A percentile compares a stretch with the other conserved stretches of the same genome.
These are phyloP conservation scores for Pseudocheirus occidentalis DNA, from an alignment of 2,797 vertebrate species.

Conservation along the genomic window DNA sequence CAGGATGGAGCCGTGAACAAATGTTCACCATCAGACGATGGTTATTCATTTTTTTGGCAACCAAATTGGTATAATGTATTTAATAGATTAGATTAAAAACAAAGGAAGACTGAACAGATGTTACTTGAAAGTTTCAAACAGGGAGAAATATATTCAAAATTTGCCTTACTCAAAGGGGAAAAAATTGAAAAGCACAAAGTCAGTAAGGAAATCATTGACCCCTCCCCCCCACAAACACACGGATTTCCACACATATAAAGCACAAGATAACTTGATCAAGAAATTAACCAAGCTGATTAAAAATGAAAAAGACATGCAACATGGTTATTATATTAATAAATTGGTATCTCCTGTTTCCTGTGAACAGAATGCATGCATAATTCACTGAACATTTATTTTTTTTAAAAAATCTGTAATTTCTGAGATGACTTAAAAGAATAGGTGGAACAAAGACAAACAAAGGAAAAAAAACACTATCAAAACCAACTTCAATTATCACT, in stretches of 20 bases:
- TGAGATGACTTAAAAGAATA: neutral
- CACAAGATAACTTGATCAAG: neutral
- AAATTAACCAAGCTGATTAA: constrained; percentile 18
- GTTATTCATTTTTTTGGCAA: neutral
- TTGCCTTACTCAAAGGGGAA: neutral
- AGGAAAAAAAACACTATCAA: neutral
- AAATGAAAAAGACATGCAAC: constrained; percentile 26
- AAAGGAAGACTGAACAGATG: neutral
- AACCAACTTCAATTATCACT: neutral
- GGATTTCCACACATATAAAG: constrained; percentile 22
- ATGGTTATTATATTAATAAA: neutral
- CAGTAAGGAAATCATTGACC: neutral
- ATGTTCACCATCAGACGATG: constrained; percentile 37
- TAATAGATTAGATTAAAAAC: neutral
- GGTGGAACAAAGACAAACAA: neutral
- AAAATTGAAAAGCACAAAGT: constrained; percentile 31
- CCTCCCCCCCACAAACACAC: neutral
- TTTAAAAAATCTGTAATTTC: neutral
- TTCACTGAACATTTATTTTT: neutral
- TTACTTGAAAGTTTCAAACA: constrained; percentile 32
- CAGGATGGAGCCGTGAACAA: constrained; percentile 27
- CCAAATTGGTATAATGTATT: neutral
- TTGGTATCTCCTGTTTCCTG: neutral
- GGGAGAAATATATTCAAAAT: constrained; percentile 26
- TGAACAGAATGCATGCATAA: neutral